phyloP scores from a whole-genome alignment of 1,140 invertebrate species.

The Tetraneura akinire region DNA sequence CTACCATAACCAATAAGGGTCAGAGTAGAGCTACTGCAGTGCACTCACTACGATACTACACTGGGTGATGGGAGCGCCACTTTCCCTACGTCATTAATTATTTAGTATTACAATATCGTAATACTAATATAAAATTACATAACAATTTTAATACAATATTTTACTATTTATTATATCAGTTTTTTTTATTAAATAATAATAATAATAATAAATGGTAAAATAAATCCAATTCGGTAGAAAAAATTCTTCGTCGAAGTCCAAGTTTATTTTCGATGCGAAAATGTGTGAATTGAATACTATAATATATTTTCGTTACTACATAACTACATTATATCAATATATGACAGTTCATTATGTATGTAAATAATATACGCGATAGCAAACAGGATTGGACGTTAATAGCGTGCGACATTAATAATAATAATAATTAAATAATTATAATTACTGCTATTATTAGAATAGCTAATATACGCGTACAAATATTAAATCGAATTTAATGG shows the following conservation, averaged over 20 bases:
- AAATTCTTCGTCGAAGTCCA: neutral
- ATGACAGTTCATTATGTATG: constrained; percentile 19
- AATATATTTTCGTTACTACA: neutral
- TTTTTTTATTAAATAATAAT: too few species aligned
- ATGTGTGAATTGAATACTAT: neutral
- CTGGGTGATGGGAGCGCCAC: too few species aligned
- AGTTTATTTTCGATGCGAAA: too few species aligned
- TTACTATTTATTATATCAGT: too few species aligned
- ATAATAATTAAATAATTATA: constrained; percentile 9
- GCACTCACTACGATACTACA: too few species aligned
- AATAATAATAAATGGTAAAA: too few species aligned
- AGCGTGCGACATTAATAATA: neutral
- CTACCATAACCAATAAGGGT: neutral
- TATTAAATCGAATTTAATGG: constrained; percentile 2
- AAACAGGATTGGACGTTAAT: neutral
- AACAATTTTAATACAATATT: too few species aligned
- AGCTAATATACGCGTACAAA: neutral
- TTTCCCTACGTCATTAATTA: too few species aligned
- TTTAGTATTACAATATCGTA: too few species aligned
- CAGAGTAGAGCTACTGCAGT: neutral
- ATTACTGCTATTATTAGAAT: neutral
- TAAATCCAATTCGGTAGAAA: constrained; percentile 23
- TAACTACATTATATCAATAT: too few species aligned
- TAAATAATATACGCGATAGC: neutral
- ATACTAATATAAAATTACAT: too few species aligned